Evolutionary conservation across 2,888 invertebrate genomes (phyloP).

Genomic region (Perdita meconis): DNA sequence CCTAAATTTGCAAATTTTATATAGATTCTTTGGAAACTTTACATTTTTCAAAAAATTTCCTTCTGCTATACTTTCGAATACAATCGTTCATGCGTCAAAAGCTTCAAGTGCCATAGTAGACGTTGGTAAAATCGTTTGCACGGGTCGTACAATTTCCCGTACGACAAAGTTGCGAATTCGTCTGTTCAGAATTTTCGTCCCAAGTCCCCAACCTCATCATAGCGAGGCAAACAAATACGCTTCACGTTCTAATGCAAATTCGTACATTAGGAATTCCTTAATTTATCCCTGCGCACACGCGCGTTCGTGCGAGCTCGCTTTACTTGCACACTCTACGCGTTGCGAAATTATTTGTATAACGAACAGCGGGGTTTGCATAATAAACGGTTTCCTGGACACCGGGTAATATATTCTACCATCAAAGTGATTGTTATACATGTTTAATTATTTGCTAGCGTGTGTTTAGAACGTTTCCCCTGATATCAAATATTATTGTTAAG

Average conservation of each 20-base stretch:
- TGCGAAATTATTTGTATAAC: not conserved
- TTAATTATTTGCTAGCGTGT: no score
- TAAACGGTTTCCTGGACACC: not conserved
- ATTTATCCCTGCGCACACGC: not conserved
- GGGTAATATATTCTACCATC: not conserved
- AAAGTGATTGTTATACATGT: not conserved
- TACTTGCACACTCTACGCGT: not conserved
- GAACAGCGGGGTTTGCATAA: not conserved
- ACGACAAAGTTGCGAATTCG: not conserved
- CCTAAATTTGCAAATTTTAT: no score
- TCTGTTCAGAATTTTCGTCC: not conserved
- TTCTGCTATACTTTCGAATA: no score
- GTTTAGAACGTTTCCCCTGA: no score
- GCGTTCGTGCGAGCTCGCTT: not conserved
- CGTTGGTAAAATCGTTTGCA: not conserved
- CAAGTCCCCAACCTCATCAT: not conserved
- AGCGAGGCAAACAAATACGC: conserved; percentile 23
- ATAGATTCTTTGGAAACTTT: no score
- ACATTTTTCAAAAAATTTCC: no score
- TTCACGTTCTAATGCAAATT: conserved; percentile 16
- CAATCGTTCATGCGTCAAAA: not conserved
- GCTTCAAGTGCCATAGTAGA: not conserved
- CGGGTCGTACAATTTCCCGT: not conserved
- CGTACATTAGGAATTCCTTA: conserved; percentile 2
- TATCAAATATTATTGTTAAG: no score